Base-by-base conservation (phyloP, 2,888 invertebrate species). In the Ramazzottius varieornatus region DNA sequence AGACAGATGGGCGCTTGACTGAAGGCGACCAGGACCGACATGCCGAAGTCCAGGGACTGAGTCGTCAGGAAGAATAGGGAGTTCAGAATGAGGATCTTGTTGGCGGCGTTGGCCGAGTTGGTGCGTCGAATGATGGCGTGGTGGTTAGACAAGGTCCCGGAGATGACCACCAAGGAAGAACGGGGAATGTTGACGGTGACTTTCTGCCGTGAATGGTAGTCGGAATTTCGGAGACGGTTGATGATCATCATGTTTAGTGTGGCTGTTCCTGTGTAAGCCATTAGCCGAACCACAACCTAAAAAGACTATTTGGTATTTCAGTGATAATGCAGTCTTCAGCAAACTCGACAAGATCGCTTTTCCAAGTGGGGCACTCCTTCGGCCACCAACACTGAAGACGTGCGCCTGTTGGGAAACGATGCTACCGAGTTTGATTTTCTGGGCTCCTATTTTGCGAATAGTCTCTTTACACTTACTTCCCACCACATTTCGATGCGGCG, bases 1-100 rank as follows among this genome's bases (percentile, higher is more conserved):
- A 54, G 54, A 54, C 54, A 54, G 20, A 54, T 54, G 20, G 54
- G 54, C 54, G 54, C 54, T 29, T 54, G 54, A 29, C 54, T 54
- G 54, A 54, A 54, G 13, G 54, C 54, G 4, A 54, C 13, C 54
- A 54, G 54, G n/a, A 54, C n/a, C 29, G 54, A 54, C 54, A 54
- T 54, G 54, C 20, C 54, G 54, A 54, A 54, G 24, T 54, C 54
- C 20, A 54, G 29, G 20, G 54, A 54, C 24, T 54, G 54, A 13
- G 54, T 54, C 54, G 24, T 4, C 4, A 54, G 54, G 29, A 54
- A 54, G 54, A 54, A 54, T 4, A 54, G 24, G 4, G 54, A 54
- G 54, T 24, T 54, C 16, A 29, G 4, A 29, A 54, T 54, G n/a
- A 54, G 54, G 29, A 54, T 54, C 24, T 54, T 54, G 54, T 16